These are phyloP conservation scores for Eumacrocentrus americanus DNA, from an alignment of 2,888 invertebrate species.

Conservation along the genomic window DNA sequence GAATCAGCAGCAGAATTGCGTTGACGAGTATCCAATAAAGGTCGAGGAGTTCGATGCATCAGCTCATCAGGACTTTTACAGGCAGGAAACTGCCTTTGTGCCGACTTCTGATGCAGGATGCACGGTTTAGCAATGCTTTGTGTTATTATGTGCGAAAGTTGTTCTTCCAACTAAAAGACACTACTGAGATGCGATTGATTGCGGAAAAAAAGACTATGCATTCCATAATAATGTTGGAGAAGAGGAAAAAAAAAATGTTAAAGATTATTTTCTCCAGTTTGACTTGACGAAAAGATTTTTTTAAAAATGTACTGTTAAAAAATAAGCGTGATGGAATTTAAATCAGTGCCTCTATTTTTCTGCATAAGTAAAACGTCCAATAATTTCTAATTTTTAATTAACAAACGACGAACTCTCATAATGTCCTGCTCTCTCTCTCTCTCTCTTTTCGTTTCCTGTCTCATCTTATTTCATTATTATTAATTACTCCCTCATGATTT, in stretches of 20 bases:
- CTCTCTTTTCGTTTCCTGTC: too few relatives aligned
- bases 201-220: conserved; percentile 39
- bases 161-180: conserved; percentile 1
- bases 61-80: conserved; percentile 49
- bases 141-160: conserved; percentile 6
- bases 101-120: conserved; percentile 55
- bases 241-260: conserved; percentile 20
- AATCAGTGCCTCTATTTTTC: background rate
- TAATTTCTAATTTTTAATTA: too few relatives aligned
- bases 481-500: background rate
- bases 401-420: too few relatives aligned
- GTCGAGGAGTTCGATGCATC: conserved; percentile 53
- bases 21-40: conserved; percentile 56
- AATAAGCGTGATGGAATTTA: background rate
- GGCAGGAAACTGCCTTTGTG: conserved; percentile 53
- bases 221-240: conserved; percentile 34
- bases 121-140: conserved; percentile 49
- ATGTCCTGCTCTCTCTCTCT: too few relatives aligned
- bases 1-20: conserved; percentile 55
- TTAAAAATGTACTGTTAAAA: background rate
- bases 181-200: too few relatives aligned
- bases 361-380: background rate
- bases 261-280: conserved; percentile 12
- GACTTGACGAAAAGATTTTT: background rate
- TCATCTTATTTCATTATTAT: too few relatives aligned